These are phyloP conservation scores for Scomber scombrus DNA, from an alignment of 2,113 vertebrate species.

Conservation along the genomic window DNA sequence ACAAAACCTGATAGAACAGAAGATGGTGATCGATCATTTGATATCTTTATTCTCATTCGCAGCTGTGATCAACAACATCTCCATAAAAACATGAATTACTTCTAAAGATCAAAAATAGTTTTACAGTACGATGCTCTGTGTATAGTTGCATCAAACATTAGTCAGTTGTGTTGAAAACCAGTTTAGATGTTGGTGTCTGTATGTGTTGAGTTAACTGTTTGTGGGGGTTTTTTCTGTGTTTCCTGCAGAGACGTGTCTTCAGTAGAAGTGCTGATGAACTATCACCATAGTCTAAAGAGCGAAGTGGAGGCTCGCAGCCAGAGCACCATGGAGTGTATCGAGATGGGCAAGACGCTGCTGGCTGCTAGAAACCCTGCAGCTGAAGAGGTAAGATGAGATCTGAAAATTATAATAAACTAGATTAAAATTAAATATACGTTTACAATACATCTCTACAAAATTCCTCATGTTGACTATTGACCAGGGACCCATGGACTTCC, in stretches of 20 bases:
- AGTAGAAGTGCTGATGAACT: constrained; percentile 96
- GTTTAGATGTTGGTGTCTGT: neutral
- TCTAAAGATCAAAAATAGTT: neutral
- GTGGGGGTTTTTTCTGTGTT: constrained; percentile 22
- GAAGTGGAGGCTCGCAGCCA: constrained; percentile 91
- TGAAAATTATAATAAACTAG: neutral
- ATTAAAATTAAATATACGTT: too few species aligned
- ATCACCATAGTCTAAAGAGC: constrained; percentile 93
- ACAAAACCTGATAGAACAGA: neutral
- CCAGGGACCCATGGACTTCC: neutral
- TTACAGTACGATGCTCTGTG: neutral
- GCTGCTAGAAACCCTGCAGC: constrained; percentile 90
- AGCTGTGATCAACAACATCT: neutral
- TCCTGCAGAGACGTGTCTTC: constrained; percentile 92
- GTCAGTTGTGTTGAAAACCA: neutral
- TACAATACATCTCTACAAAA: too few species aligned
- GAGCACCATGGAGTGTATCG: constrained; percentile 88
- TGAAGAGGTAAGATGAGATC: constrained; percentile 86
- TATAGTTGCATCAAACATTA: neutral
- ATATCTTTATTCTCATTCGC: neutral
- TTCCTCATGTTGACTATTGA: too few species aligned
- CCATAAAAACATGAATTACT: neutral
- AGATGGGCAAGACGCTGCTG: constrained; percentile 92
- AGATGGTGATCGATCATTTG: neutral
- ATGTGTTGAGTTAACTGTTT: neutral